Conservation (phyloP, 2,888 invertebrate genomes). For the Lymantria dispar region DNA sequence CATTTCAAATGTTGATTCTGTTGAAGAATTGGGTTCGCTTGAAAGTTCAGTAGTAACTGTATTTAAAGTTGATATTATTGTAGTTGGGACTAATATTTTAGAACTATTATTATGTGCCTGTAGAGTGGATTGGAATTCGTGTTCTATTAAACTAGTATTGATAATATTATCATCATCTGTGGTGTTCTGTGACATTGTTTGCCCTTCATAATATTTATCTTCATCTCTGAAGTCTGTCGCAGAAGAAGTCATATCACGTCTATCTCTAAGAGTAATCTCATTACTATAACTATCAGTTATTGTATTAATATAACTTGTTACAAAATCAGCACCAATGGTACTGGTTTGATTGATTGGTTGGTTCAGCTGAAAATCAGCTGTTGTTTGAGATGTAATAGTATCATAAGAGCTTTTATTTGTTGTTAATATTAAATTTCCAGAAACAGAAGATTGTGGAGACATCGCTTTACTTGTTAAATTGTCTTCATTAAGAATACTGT, state of each 20-base stretch:
- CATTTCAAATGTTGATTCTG: background rate
- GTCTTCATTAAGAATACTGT: background rate
- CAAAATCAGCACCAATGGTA: background rate
- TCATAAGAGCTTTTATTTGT: background rate
- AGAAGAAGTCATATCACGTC: background rate
- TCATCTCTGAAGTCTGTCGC: background rate
- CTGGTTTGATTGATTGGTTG: background rate
- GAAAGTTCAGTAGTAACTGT: background rate
- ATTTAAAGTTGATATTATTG: background rate
- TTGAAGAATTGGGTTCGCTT: background rate
- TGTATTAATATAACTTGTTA: background rate
- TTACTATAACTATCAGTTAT: background rate
- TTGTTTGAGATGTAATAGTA: background rate
- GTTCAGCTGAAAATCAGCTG: background rate
- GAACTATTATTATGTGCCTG: background rate
- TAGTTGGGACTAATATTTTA: background rate
- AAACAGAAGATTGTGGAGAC: background rate
- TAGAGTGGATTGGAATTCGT: background rate
- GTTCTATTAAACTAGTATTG: background rate
- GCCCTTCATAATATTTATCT: background rate
- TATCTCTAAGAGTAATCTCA: background rate
- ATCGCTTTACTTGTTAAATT: background rate
- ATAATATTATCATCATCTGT: background rate
- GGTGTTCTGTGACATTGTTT: background rate
- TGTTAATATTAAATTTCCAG: background rate